Base-by-base conservation (phyloP, 2,113 vertebrate genomes). In the Calidris pygmaea region DNA sequence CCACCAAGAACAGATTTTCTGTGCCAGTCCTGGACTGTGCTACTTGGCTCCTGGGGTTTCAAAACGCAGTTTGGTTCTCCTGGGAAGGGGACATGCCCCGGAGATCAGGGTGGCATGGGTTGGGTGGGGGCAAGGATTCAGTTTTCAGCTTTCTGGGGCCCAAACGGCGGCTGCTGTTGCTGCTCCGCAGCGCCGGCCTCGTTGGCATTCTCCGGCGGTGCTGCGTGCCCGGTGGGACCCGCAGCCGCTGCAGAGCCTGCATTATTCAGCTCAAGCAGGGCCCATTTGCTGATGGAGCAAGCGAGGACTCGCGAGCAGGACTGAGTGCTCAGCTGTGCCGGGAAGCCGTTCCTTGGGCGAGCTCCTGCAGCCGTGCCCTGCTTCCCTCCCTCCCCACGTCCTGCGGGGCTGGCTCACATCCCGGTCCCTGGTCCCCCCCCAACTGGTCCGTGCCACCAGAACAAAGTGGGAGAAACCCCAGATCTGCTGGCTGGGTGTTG, bases 221-320 rank as follows among this genome's bases (percentile, higher is more conserved):
- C 91, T 14, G 79, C 35, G 26, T 10, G 35, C 91, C 91, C 87
- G 5, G 83, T 21, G 62, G 91, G 92, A 94, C 89, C 78, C 2
- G 70, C 84, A 84, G 67, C 21, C 15, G 14, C 89, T 82, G 82
- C 88, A 80, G 92, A 93, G 85, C 53, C 87, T 90, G 94, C 97
- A 98, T 98, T 96, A 96, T 98, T 97, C 96, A 97, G 91, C 97
- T 87, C 85, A 66, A 89, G 87, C 58, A 70, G 43, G 67, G 85
- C 59, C 75, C 60, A 9, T 81, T 63, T 86, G 85, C 97, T 89
- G 93, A 91, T 37, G 77, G 90, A 94, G 94, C 91, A 52, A 73
- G 63, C 0, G 21, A 88, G 78, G 90, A 79, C 72, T 63, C 30
- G 9, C 10, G 48, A 72, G 63, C 52, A 32, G 41, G 30, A 52